Base-by-base conservation (phyloP, 1,140 invertebrate genomes). In the Cotesia typhae region DNA sequence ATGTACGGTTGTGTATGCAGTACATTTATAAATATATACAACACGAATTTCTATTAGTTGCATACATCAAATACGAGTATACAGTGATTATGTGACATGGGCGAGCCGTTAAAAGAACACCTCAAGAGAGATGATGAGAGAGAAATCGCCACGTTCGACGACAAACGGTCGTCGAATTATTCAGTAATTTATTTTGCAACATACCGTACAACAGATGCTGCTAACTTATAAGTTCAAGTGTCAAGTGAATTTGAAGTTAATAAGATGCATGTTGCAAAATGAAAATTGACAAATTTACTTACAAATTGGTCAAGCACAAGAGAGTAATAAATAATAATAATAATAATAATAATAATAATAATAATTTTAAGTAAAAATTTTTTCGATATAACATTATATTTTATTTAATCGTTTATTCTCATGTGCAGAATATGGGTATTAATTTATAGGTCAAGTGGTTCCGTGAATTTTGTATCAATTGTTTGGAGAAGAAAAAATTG, bases 81-180 rank as follows among this genome's bases (percentile, higher is more conserved):
- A 37, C n/a, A 36, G 28, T 36, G 36, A 63, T 28, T 63, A 63
- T 63, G 36, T 63, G 60, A 63, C 60, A 63, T 63, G 60, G 59
- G 60, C 28, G 14, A 63, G 60, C 28, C 60, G 28, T 10, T 7
- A 37, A 28, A 63, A 10, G 10, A 12, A 14, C 7, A 38, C 10
- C 37, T 37, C 35, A 63, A 37, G 10, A 36, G 36, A 63, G 35
- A 38, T 14, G 60, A 14, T 5, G 53, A 37, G 35, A 63, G 60
- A 63, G 60, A 63, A 63, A 63, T 63, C 60, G 60, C 17, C 59
- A 61, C 28, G 36, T 36, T 63, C 14, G 28, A 36, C 14, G 28
- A 9, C 35, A 38, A 63, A 63, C 35, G 14, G 37, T 28, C 36
- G 35, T 37, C 35, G 60, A 63, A 63, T 63, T 63, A 63, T 63